Conservation (phyloP, 2,113 vertebrate species). For the Malurus cyaneus region DNA sequence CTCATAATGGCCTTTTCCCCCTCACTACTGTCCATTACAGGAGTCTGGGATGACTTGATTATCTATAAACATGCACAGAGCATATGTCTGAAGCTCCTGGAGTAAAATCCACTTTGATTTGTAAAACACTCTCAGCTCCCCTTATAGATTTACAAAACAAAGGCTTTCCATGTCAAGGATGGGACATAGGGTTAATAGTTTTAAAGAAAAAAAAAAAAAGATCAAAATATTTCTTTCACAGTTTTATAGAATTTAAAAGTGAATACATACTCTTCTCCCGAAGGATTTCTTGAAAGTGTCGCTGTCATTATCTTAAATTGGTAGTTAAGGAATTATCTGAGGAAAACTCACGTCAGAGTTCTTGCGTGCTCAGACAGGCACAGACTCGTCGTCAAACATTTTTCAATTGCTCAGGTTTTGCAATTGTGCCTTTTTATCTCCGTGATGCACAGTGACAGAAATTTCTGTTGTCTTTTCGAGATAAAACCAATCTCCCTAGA, state of each 20-base stretch:
- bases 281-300: background rate
- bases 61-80: background rate
- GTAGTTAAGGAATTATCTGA: background rate
- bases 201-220: background rate
- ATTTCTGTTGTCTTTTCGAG: background rate
- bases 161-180: background rate
- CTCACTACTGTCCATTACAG: background rate
- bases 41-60: background rate
- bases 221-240: background rate
- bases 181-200: background rate
- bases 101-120: background rate
- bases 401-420: background rate
- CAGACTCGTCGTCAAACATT: background rate
- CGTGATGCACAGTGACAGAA: background rate
- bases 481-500: background rate
- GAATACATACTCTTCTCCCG: background rate
- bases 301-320: background rate
- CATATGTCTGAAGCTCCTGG: background rate
- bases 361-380: background rate
- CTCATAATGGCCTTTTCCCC: accelerated
- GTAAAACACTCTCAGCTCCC: background rate
- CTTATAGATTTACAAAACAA: background rate
- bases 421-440: background rate
- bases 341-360: background rate
- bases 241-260: background rate